Evolutionary conservation across 1,140 invertebrate species (phyloP).

Genomic region (Teleopsis dalmanni): DNA sequence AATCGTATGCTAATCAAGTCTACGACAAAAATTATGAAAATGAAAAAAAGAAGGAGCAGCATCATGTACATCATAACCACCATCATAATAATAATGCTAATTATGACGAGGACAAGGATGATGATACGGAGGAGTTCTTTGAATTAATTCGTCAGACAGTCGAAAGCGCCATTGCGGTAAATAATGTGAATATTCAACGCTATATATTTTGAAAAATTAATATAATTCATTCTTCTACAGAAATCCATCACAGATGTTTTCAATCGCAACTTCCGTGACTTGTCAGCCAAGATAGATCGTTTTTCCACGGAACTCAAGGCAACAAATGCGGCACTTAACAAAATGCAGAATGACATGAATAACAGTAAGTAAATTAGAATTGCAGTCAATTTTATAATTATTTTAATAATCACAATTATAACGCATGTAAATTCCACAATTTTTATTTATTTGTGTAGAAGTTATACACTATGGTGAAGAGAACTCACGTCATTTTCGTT

Average conservation of each 20-base stretch:
- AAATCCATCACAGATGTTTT: conserved; percentile 21
- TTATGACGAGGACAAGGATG: conserved; percentile 31
- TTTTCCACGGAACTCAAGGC: conserved; percentile 27
- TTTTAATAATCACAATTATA: background rate
- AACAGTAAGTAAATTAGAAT: conserved; percentile 22
- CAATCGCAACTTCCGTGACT: conserved; percentile 27
- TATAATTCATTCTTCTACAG: conserved; percentile 1
- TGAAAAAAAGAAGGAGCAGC: conserved; percentile 11
- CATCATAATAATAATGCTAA: conserved; percentile 10
- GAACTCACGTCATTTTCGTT: conserved; percentile 38
- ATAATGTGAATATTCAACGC: background rate
- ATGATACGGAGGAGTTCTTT: conserved; percentile 39
- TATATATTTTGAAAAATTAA: background rate
- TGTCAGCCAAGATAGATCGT: conserved; percentile 29
- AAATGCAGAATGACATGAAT: conserved; percentile 24
- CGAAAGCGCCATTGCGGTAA: conserved; percentile 30
- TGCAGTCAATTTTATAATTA: too few relatives aligned
- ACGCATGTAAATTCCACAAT: background rate
- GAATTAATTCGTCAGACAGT: conserved; percentile 34
- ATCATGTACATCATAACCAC: conserved; percentile 11
- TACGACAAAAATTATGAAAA: conserved; percentile 8
- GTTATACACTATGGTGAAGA: conserved; percentile 36
- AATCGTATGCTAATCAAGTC: background rate
- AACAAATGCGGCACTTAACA: conserved; percentile 27
- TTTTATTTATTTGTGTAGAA: conserved; percentile 19